Evolutionary conservation across 2,113 vertebrate species (phyloP).

Genomic region (Festucalex cinctus): DNA sequence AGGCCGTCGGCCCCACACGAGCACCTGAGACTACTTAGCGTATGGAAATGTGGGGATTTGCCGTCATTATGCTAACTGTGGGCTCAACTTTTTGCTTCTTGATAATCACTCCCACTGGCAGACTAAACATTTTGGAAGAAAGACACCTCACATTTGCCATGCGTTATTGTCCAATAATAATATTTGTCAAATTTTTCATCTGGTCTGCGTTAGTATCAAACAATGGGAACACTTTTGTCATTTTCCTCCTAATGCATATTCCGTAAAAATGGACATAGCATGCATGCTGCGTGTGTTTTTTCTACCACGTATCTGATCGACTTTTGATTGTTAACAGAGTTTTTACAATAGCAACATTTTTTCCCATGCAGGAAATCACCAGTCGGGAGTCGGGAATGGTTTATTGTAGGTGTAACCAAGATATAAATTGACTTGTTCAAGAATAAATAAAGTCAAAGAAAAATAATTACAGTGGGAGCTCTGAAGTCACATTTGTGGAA

Average conservation of each 20-base stretch:
- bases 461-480: background rate
- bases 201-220: slow-evolving; percentile 37
- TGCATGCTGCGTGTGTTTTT: background rate
- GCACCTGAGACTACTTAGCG: slow-evolving; percentile 54
- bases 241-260: slow-evolving; percentile 33
- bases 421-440: background rate
- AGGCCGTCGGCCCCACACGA: slow-evolving; percentile 35
- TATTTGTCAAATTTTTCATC: slow-evolving; percentile 31
- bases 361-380: background rate
- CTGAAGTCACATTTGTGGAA: background rate
- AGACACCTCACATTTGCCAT: slow-evolving; percentile 16
- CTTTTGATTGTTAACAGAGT: slow-evolving; percentile 3
- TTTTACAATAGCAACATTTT: background rate
- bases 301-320: background rate
- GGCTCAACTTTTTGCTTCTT: slow-evolving; percentile 55
- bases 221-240: slow-evolving; percentile 34
- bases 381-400: background rate
- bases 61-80: slow-evolving; percentile 48
- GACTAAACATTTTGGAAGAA: slow-evolving; percentile 58
- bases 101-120: slow-evolving; percentile 55
- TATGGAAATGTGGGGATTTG: slow-evolving; percentile 54
- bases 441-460: background rate
- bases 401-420: slow-evolving; percentile 1
- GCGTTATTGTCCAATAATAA: slow-evolving; percentile 46
- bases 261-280: background rate